Conservation (phyloP, 2,888 invertebrate genomes). For the Brachyopa scutellaris region DNA sequence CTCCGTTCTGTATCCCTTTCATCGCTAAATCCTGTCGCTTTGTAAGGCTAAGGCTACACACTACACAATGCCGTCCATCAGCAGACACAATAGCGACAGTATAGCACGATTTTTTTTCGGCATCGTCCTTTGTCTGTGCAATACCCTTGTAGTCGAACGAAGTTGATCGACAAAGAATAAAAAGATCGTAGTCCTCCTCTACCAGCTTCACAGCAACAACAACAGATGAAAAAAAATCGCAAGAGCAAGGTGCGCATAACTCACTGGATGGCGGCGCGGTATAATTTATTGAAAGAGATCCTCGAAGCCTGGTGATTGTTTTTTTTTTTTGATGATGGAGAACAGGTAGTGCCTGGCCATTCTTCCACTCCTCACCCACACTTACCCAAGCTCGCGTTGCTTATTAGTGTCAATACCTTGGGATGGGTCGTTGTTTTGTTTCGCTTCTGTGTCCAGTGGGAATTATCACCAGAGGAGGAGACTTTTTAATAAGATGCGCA, state of each 20-base stretch:
- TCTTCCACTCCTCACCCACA: slow-evolving; percentile 45
- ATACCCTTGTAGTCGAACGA: slow-evolving; percentile 34
- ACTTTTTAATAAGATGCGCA: slow-evolving; percentile 66
- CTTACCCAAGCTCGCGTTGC: slow-evolving; percentile 23
- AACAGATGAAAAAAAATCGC: slow-evolving; percentile 38
- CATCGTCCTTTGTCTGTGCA: slow-evolving; percentile 64
- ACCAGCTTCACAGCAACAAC: slow-evolving; percentile 23
- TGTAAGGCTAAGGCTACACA: no score
- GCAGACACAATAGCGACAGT: slow-evolving; percentile 72
- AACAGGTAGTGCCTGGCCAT: slow-evolving; percentile 55
- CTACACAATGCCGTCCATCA: slow-evolving; percentile 69
- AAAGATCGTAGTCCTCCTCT: slow-evolving; percentile 54
- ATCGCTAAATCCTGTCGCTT: slow-evolving; percentile 43
- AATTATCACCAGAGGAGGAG: slow-evolving; percentile 48
- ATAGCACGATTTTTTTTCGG: slow-evolving; percentile 71
- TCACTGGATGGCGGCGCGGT: slow-evolving; percentile 55
- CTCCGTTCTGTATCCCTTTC: slow-evolving; percentile 28
- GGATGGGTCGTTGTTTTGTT: slow-evolving; percentile 12
- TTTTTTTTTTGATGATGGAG: slow-evolving; percentile 62
- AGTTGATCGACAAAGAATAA: slow-evolving; percentile 70
- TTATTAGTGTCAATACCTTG: slow-evolving; percentile 65
- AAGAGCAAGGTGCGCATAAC: slow-evolving; percentile 71
- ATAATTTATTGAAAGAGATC: slow-evolving; percentile 67
- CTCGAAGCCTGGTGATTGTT: slow-evolving; percentile 64
- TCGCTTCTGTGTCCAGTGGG: slow-evolving; percentile 6